These are phyloP conservation scores for Teleogryllus oceanicus DNA, from an alignment of 2,888 invertebrate genomes.

Conservation along the genomic window DNA sequence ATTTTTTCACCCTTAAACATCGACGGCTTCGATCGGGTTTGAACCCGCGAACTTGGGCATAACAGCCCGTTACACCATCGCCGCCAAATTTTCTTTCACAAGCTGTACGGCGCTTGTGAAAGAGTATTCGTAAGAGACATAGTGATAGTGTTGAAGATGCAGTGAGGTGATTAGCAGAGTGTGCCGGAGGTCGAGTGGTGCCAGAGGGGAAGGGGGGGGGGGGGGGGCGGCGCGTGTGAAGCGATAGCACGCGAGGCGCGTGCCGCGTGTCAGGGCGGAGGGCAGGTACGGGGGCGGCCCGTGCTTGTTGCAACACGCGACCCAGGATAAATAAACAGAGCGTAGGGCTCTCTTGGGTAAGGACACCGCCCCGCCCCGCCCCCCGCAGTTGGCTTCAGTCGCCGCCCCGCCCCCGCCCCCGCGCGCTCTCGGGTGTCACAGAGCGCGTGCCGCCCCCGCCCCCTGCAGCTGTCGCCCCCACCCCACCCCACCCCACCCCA, in stretches of 20 bases:
- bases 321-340: not conserved
- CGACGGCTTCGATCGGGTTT: too few species aligned
- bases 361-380: not conserved
- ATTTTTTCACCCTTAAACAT: too few species aligned
- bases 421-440: not conserved
- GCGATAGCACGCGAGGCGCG: not conserved
- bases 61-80: too few species aligned
- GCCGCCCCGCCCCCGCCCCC: not conserved
- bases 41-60: too few species aligned
- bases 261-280: not conserved
- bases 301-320: not conserved
- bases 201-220: too few species aligned
- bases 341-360: not conserved
- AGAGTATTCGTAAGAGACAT: too few species aligned
- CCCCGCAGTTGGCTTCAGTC: not conserved
- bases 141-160: too few species aligned
- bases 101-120: too few species aligned
- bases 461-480: not conserved
- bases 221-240: not conserved
- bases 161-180: too few species aligned
- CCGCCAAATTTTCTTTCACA: too few species aligned
- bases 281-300: not conserved
- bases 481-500: not conserved
- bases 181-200: too few species aligned
- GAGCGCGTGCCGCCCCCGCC: not conserved